These are phyloP conservation scores for Oreochromis niloticus DNA, from an alignment of 2,113 vertebrate genomes.

Conservation along the genomic window DNA sequence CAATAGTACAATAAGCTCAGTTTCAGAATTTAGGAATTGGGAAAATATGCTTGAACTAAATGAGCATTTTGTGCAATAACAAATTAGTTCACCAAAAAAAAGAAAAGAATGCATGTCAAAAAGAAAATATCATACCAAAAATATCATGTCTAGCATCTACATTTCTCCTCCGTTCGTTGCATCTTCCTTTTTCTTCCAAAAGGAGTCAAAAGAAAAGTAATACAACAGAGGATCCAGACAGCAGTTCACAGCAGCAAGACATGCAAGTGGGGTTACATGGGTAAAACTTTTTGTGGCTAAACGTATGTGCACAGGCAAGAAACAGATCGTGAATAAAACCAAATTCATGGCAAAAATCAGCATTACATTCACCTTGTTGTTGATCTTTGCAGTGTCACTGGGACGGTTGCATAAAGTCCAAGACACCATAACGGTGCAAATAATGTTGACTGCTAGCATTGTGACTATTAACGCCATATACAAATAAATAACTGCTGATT, in stretches of 20 bases:
- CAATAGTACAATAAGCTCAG: not conserved
- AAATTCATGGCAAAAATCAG: constrained; percentile 49
- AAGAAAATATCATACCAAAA: accelerated
- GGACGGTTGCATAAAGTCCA: not conserved
- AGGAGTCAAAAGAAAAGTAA: not conserved
- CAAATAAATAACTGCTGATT: accelerated
- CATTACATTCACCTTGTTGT: constrained; percentile 48
- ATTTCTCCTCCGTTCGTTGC: not conserved
- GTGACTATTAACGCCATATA: not conserved
- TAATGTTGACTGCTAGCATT: constrained; percentile 35
- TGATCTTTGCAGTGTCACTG: not conserved
- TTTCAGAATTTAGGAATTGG: not conserved
- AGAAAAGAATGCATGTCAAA: accelerated
- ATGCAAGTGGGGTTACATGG: accelerated
- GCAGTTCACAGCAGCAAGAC: not conserved
- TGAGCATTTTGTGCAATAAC: not conserved
- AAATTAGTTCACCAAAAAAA: not conserved
- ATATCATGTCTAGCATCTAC: not conserved
- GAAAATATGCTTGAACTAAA: not conserved
- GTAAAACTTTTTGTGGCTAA: accelerated
- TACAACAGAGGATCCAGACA: not conserved
- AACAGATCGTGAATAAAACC: constrained; percentile 38
- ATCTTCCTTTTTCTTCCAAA: not conserved
- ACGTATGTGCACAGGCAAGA: constrained; percentile 1
- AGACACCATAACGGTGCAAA: constrained; percentile 33